Evolutionary conservation across 1,140 invertebrate genomes (phyloP).

Genomic region (Bombus fervidus): DNA sequence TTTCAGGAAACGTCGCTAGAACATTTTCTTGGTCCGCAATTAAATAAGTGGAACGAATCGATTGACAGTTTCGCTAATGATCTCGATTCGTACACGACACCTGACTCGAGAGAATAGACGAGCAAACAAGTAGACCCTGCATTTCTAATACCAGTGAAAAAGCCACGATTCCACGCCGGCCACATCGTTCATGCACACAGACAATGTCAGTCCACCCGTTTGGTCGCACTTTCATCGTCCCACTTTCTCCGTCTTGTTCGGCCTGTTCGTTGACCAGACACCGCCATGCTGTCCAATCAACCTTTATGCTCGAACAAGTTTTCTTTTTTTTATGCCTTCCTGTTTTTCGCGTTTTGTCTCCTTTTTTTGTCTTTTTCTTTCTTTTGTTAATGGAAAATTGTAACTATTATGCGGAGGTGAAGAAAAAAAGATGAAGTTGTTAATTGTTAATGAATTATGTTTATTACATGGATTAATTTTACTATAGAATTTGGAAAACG

Average conservation of each 20-base stretch:
- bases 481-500: too few species aligned
- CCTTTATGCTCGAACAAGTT: slow-evolving; percentile 21
- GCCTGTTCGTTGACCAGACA: slow-evolving; percentile 47
- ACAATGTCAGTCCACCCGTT: slow-evolving; percentile 63
- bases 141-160: slow-evolving; percentile 32
- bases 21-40: slow-evolving; percentile 5
- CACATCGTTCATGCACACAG: slow-evolving; percentile 3
- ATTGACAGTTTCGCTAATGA: slow-evolving; percentile 10
- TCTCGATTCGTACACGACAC: slow-evolving; percentile 16
- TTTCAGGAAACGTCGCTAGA: background rate
- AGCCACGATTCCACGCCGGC: slow-evolving; percentile 30
- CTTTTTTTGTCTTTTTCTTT: background rate
- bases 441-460: too few species aligned
- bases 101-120: background rate
- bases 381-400: background rate
- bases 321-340: background rate
- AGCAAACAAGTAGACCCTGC: slow-evolving; percentile 22
- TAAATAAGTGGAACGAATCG: slow-evolving; percentile 31
- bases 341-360: background rate
- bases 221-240: slow-evolving; percentile 81
- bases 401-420: background rate
- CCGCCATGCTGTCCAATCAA: background rate
- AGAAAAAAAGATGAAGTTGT: background rate
- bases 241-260: slow-evolving; percentile 77
- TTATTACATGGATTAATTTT: too few species aligned